Evolutionary conservation across 2,797 vertebrate genomes (phyloP).

Genomic region (Periparus ater): DNA sequence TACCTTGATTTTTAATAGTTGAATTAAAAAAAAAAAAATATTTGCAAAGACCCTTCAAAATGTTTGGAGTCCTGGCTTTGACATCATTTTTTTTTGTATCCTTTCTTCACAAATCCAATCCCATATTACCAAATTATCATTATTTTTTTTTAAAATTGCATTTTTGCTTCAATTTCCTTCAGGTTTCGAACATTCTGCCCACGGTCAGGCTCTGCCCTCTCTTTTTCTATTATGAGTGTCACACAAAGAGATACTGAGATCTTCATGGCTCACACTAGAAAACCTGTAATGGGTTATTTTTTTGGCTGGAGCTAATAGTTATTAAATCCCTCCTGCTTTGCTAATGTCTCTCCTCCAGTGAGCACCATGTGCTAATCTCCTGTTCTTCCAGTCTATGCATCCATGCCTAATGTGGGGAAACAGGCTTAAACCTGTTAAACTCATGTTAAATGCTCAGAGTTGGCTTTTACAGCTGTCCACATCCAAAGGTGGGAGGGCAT

Average conservation of each 20-base stretch:
- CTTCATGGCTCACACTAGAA: neutral
- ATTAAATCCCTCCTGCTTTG: conserved; percentile 5
- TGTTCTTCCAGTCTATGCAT: conserved; percentile 52
- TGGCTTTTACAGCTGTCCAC: neutral
- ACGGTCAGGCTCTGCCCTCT: neutral
- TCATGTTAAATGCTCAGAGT: conserved; percentile 2
- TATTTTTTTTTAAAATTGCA: neutral
- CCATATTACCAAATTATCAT: neutral
- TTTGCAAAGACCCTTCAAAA: neutral
- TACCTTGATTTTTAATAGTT: neutral
- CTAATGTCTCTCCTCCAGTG: conserved; percentile 11
- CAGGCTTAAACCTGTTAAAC: conserved; percentile 58
- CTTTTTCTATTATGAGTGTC: neutral
- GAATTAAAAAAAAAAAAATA: neutral
- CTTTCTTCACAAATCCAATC: neutral
- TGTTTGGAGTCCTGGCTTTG: neutral
- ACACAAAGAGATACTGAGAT: neutral
- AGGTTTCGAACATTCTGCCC: neutral
- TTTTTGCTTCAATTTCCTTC: neutral
- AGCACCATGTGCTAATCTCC: conserved; percentile 42
- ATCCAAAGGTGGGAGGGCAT: conserved; percentile 24
- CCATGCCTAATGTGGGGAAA: conserved; percentile 62
- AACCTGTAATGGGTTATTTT: neutral
- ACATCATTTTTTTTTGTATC: neutral
- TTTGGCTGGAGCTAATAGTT: neutral